phyloP scores from a whole-genome alignment of 2,797 vertebrate species.

The Protonibea diacanthus region DNA sequence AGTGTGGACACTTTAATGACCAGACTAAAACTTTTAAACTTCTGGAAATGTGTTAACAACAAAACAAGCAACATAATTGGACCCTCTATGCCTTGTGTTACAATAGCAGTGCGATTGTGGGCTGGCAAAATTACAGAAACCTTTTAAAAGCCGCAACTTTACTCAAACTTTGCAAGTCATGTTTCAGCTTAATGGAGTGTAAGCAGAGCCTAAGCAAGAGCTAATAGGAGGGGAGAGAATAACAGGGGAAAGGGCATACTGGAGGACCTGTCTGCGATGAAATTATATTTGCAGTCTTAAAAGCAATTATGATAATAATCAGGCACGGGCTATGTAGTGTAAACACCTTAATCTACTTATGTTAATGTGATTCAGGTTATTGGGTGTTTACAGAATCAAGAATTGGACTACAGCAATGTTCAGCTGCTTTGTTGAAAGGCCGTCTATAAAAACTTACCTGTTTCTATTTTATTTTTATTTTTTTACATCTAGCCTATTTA shows the following conservation, averaged over 20 bases:
- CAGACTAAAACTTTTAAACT: conserved; percentile 77
- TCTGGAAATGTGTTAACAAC: conserved; percentile 67
- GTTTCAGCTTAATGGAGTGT: conserved; percentile 48
- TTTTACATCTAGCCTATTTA: neutral
- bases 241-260: conserved; percentile 32
- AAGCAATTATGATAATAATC: conserved; percentile 66
- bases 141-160: conserved; percentile 41
- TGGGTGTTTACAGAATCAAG: conserved; percentile 40
- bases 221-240: conserved; percentile 36
- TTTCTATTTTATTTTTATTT: neutral
- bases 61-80: conserved; percentile 74
- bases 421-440: conserved; percentile 9
- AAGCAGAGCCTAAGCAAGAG: conserved; percentile 39
- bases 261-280: conserved; percentile 31
- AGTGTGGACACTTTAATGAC: conserved; percentile 75
- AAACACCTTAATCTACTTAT: conserved; percentile 69
- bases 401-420: conserved; percentile 6
- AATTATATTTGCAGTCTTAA: conserved; percentile 49
- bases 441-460: neutral
- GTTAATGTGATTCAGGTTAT: conserved; percentile 56
- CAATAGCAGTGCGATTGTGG: conserved; percentile 34
- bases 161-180: conserved; percentile 32
- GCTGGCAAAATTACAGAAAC: conserved; percentile 30
- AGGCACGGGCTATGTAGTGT: conserved; percentile 32
- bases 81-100: conserved; percentile 38